A percentile compares a stretch with the other conserved stretches of the same genome.
These are phyloP conservation scores for Volucella bombylans DNA, from an alignment of 2,888 invertebrate species.

Conservation along the genomic window DNA sequence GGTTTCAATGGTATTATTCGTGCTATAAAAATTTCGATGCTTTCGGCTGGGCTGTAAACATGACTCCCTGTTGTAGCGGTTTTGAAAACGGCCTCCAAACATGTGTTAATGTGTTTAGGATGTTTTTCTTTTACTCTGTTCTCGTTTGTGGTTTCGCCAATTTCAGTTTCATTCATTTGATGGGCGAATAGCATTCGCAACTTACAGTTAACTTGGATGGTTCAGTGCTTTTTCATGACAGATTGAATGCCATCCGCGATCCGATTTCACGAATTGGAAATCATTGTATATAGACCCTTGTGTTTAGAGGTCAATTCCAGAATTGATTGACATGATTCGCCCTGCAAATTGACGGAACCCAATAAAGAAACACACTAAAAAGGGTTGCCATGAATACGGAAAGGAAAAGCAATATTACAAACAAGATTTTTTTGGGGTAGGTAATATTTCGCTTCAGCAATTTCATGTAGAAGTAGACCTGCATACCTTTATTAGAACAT, in stretches of 20 bases:
- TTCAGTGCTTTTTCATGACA: conserved; percentile 23
- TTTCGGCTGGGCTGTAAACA: conserved; percentile 42
- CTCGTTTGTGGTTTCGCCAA: conserved; percentile 30
- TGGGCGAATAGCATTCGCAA: conserved; percentile 25
- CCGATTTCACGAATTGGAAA: too few species aligned
- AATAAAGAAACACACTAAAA: conserved; percentile 37
- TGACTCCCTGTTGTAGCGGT: conserved; percentile 13
- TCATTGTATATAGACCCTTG: not conserved
- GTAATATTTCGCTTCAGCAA: conserved; percentile 17
- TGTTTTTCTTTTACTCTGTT: conserved; percentile 10
- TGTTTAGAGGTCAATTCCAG: not conserved
- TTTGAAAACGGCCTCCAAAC: conserved; percentile 27
- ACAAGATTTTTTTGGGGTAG: conserved; percentile 18
- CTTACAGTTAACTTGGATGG: not conserved
- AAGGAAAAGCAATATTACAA: not conserved
- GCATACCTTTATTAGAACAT: not conserved
- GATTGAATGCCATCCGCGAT: conserved; percentile 1
- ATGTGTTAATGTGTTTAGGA: conserved; percentile 31
- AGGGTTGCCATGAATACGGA: not conserved
- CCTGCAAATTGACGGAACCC: conserved; percentile 37
- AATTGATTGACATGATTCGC: conserved; percentile 51
- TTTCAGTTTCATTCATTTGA: conserved; percentile 57
- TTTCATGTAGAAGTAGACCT: not conserved
- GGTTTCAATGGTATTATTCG: conserved; percentile 63
- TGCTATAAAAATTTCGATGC: conserved; percentile 36